Evolutionary conservation across 1,140 invertebrate genomes (phyloP).

Genomic region (Drosophila lini): DNA sequence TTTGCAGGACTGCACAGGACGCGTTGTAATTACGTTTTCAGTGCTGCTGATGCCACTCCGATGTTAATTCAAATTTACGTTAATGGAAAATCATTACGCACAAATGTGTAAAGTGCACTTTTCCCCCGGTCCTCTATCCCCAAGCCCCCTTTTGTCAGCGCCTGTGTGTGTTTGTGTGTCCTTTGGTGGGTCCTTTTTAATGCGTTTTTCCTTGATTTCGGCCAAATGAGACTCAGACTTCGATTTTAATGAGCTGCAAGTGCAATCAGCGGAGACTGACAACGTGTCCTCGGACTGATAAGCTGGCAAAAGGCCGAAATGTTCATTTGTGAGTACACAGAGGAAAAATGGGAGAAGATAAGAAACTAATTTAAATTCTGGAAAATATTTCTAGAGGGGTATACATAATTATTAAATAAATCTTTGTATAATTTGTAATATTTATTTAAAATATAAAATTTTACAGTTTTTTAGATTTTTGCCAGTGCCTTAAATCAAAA

Average conservation of each 20-base stretch:
- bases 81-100: slow-evolving; percentile 84
- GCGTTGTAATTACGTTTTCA: slow-evolving; percentile 70
- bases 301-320: slow-evolving; percentile 28
- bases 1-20: slow-evolving; percentile 39
- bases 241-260: slow-evolving; percentile 73
- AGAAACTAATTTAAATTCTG: accelerated
- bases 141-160: slow-evolving; percentile 12
- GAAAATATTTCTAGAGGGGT: background rate
- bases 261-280: slow-evolving; percentile 42
- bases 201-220: slow-evolving; percentile 62
- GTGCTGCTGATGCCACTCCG: slow-evolving; percentile 42
- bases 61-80: slow-evolving; percentile 83
- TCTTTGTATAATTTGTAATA: background rate
- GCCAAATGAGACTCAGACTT: slow-evolving; percentile 48
- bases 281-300: slow-evolving; percentile 30
- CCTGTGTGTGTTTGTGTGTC: slow-evolving; percentile 5
- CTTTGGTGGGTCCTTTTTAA: slow-evolving; percentile 65
- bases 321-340: slow-evolving; percentile 22
- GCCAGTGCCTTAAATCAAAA: background rate
- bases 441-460: background rate
- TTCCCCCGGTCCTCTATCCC: slow-evolving; percentile 32
- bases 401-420: too few relatives aligned
- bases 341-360: background rate
- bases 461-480: background rate
- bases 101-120: slow-evolving; percentile 82